These are phyloP conservation scores for Trachemys scripta DNA, from an alignment of 2,113 vertebrate genomes.

Conservation along the genomic window DNA sequence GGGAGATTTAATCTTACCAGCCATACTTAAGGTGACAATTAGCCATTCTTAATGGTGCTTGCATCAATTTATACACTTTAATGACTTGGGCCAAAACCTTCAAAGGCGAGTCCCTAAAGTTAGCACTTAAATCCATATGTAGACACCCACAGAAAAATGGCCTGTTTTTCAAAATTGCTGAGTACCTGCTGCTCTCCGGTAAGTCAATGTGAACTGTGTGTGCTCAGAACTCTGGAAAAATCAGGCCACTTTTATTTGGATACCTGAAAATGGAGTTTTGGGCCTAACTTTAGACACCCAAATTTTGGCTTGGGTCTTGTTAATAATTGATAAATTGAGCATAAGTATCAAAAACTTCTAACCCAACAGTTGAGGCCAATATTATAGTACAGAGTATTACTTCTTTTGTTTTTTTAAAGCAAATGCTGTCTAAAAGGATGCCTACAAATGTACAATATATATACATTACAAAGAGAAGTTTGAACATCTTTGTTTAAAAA, in stretches of 20 bases:
- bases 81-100: background rate
- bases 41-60: background rate
- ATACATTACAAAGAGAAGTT: background rate
- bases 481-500: background rate
- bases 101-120: background rate
- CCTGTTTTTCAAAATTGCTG: background rate
- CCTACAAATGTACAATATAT: background rate
- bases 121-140: background rate
- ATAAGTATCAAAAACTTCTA: background rate
- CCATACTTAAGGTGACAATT: background rate
- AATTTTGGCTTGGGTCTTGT: background rate
- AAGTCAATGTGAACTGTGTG: background rate
- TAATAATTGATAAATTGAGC: background rate
- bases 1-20: background rate
- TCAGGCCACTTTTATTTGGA: background rate
- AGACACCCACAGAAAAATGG: background rate
- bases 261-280: background rate
- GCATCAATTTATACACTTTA: background rate
- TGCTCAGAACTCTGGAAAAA: background rate
- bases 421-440: background rate
- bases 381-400: background rate
- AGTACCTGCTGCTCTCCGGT: background rate
- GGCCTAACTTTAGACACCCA: background rate
- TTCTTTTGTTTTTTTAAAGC: background rate
- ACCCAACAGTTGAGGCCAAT: background rate